Conservation (phyloP, 2,113 vertebrate species). For the Sorex araneus region DNA sequence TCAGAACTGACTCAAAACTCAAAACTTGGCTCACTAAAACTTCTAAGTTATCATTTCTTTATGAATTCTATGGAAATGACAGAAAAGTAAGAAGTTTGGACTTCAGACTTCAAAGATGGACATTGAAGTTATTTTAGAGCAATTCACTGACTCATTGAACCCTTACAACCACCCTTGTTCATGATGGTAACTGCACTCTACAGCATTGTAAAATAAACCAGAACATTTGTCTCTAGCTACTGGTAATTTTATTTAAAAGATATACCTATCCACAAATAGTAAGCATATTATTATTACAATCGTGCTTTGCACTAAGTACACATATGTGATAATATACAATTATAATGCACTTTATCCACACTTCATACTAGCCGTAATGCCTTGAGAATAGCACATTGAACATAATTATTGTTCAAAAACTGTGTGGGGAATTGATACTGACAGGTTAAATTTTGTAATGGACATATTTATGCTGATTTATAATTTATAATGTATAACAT, state of each 20-base stretch:
- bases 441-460: not conserved
- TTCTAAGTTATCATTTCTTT: not conserved
- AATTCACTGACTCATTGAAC: not conserved
- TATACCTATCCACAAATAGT: not conserved
- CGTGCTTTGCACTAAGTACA: not conserved
- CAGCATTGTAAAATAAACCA: not conserved
- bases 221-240: not conserved
- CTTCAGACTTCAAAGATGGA: not conserved
- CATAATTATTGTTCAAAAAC: not conserved
- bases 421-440: not conserved
- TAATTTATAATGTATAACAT: too few species aligned
- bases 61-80: not conserved
- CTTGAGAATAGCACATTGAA: not conserved
- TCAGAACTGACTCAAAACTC: not conserved
- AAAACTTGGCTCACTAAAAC: not conserved
- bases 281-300: not conserved
- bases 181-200: fast-evolving
- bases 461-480: too few species aligned
- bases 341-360: constrained; percentile 44
- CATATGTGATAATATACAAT: not conserved
- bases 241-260: not conserved
- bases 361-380: not conserved
- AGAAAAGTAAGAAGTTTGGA: not conserved
- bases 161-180: not conserved
- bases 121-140: not conserved